Evolutionary conservation across 2,113 vertebrate species (phyloP), one percentile per base, ranked within the genome.

Genomic region (Pterophyllum scalare): DNA sequence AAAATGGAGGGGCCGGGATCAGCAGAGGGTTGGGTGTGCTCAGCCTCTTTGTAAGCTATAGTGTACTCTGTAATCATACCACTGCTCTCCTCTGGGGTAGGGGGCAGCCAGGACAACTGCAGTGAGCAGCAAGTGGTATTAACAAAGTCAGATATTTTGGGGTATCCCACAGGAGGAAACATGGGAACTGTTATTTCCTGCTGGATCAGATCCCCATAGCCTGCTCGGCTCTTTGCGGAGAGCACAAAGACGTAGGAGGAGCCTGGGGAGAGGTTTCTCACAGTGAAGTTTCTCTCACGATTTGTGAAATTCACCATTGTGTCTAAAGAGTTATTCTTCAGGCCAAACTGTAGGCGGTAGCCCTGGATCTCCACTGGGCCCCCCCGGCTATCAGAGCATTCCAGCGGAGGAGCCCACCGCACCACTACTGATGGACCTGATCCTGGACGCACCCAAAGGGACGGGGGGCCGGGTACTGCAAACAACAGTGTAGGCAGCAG

Each of bases 301-400:
- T 94, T 89, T 0, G 94, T 80, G 91, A 99, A 96, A 79, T 98
- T 96, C 92, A 98, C 77, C 0, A 95, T 96, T 75, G 95, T 91
- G 79, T 96, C 91, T 5, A 95, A 94, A 2, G 91, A 88, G 0
- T 92, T 56, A 54, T 98, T 98, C 89, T 96, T 96, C 35, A 95
- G 96, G 93, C 97, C 97, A 12, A 97, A 98, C 89, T 96, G 97
- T 46, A 99, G 96, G 59, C 96, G 97, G 95, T 99, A 99, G 88
- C 98, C 97, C 79, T 96, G 89, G 77, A 98, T 96, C 87, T 96
- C 94, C 82, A 96, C 13, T 0, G 79, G 91, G 22, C 59, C 60
- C 78, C 96, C 80, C 91, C 87, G 0, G 87, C 84, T 80, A 62
- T 83, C 82, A 22, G 89, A 86, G 70, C 88, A 87, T 7, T 90